Evolutionary conservation across 2,113 vertebrate species (phyloP).

Genomic region (Castor canadensis): DNA sequence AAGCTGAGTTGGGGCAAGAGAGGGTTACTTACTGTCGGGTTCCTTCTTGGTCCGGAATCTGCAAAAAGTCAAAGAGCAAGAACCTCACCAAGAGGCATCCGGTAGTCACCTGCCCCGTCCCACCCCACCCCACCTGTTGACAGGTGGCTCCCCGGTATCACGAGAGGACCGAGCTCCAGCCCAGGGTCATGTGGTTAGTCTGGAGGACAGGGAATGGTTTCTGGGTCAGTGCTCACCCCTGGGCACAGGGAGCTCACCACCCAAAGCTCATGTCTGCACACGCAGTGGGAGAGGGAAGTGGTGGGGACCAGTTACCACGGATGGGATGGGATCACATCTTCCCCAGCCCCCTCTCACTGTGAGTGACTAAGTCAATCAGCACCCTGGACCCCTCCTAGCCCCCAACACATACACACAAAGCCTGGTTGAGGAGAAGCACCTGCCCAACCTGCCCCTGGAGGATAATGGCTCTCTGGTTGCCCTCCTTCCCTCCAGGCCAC

Average conservation of each 20-base stretch:
- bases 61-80: not conserved
- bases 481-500: not conserved
- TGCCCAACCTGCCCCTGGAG: not conserved
- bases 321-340: too few species aligned
- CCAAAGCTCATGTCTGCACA: accelerated
- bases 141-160: too few species aligned
- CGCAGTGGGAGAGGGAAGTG: not conserved
- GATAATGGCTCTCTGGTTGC: not conserved
- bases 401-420: not conserved
- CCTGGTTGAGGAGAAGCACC: not conserved
- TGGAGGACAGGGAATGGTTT: accelerated
- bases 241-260: not conserved
- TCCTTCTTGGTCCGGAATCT: slow-evolving; percentile 47
- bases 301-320: too few species aligned
- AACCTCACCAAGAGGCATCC: not conserved
- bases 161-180: not conserved
- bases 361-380: not conserved
- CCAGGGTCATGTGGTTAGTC: not conserved
- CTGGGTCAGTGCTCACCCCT: accelerated
- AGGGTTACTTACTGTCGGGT: slow-evolving; percentile 29
- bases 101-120: not conserved
- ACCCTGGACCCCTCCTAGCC: not conserved
- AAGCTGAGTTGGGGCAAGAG: not conserved
- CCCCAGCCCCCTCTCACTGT: too few species aligned
- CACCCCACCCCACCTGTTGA: accelerated